Conservation (phyloP, 2,797 vertebrate genomes). For the Enteromius afrohamiltoni region DNA sequence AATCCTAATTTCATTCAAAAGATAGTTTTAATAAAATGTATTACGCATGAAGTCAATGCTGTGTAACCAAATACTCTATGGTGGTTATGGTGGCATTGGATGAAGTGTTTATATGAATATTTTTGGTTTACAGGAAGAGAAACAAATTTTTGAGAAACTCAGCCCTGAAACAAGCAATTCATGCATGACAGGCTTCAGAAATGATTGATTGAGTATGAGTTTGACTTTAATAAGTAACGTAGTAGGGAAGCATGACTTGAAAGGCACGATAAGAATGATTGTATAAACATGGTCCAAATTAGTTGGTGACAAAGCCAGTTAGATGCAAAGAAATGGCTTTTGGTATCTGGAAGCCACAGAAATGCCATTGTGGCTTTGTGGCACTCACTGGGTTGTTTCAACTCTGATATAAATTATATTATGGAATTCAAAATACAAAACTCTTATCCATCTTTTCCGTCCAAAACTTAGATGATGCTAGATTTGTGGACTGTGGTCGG, state of each 20-base stretch:
- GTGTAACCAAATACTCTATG: conserved; percentile 7
- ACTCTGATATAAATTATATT: not conserved
- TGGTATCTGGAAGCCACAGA: conserved; percentile 36
- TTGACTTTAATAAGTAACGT: not conserved
- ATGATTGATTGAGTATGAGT: not conserved
- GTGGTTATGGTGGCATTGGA: conserved; percentile 11
- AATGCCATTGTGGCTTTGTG: conserved; percentile 29
- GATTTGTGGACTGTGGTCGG: conserved; percentile 17
- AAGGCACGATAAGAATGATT: not conserved
- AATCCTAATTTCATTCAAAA: not conserved
- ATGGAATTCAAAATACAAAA: conserved; percentile 29
- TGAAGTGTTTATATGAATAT: conserved; percentile 7
- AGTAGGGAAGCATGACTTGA: not conserved
- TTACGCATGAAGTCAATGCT: not conserved
- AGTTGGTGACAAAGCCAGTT: conserved; percentile 37
- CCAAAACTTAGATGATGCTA: conserved; percentile 10
- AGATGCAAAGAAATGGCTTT: conserved; percentile 14
- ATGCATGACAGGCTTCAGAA: not conserved
- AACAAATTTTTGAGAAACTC: not conserved
- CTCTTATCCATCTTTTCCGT: not conserved
- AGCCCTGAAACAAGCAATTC: not conserved
- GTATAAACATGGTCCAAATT: conserved; percentile 18
- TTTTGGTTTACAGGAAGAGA: not conserved
- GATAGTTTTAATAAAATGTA: not conserved
- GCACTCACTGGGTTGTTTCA: not conserved